Conservation (phyloP, 2,113 vertebrate species). For the Pedionomus torquatus region DNA sequence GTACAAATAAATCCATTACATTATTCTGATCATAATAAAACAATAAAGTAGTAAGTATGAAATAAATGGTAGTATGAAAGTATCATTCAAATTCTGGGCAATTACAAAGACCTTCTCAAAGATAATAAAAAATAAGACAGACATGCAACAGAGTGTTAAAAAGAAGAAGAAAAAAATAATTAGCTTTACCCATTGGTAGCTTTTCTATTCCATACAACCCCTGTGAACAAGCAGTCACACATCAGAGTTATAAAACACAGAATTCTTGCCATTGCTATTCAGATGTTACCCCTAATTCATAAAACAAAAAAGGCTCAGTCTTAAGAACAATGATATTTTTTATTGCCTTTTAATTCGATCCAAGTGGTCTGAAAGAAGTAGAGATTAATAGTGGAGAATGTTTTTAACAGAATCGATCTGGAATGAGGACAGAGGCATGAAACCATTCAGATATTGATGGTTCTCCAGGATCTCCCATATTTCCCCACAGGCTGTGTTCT, state of each 20-base stretch:
- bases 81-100: neutral
- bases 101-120: neutral
- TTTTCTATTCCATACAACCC: neutral
- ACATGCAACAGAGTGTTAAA: neutral
- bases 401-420: neutral
- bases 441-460: neutral
- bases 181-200: neutral
- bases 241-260: neutral
- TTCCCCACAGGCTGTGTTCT: neutral
- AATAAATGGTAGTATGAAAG: neutral
- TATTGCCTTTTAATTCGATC: neutral
- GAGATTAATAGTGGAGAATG: neutral
- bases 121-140: neutral
- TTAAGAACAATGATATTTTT: fast-evolving
- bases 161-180: fast-evolving
- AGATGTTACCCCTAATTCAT: neutral
- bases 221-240: neutral
- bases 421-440: neutral
- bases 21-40: neutral
- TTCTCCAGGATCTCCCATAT: neutral
- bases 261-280: neutral
- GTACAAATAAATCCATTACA: neutral
- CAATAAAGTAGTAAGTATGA: neutral
- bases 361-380: neutral
- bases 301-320: neutral